Evolutionary conservation across 1,140 invertebrate genomes (phyloP), one percentile per base, ranked within the genome.

Genomic region (Lepidurus arcticus): DNA sequence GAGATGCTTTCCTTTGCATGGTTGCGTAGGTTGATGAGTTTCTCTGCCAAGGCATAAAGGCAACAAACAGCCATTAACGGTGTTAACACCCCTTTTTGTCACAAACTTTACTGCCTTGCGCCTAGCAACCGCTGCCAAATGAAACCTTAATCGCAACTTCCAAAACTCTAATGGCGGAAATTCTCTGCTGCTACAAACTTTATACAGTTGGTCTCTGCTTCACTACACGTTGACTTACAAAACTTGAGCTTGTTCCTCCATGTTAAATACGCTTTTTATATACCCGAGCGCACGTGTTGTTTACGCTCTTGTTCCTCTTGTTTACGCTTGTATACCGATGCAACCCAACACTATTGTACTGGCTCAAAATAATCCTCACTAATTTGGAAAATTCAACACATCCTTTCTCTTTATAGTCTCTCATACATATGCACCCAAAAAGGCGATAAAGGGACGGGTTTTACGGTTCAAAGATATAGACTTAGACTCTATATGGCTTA

Each of bases 341-440:
- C 53, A 65, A 65, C 53, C 53, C 53, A 65, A 65, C 13, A 65
- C 53, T 65, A 65, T 65, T 65, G 53, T 65, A n/a, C 10, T n/a
- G 21, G 53, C 53, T 65, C 53, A 21, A 65, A 65, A 65, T 65
- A 65, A 65, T 65, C 53, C 53, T 21, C 16, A 65, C 53, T 65
- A 65, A 65, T 65, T 65, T 65, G 21, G 8, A 21, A 21, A 65
- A 65, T 65, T 65, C 6, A 21, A 65, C 53, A 1, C 53, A 65
- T 21, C 45, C 16, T 47, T 11, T 47, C 45, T 16, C 5, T 16
- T 2, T 16, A 10, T 16, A 10, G 45, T 47, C 16, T 47, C 16
- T 16, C 53, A 13, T 34, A 34, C 34, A 34, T 4, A 34, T 3
- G 34, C 8, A 7, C 53, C 53, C 53, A 65, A 7, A 11, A 65